These are phyloP conservation scores for Oreochromis grahami DNA, from an alignment of 2,797 vertebrate species.

Conservation along the genomic window DNA sequence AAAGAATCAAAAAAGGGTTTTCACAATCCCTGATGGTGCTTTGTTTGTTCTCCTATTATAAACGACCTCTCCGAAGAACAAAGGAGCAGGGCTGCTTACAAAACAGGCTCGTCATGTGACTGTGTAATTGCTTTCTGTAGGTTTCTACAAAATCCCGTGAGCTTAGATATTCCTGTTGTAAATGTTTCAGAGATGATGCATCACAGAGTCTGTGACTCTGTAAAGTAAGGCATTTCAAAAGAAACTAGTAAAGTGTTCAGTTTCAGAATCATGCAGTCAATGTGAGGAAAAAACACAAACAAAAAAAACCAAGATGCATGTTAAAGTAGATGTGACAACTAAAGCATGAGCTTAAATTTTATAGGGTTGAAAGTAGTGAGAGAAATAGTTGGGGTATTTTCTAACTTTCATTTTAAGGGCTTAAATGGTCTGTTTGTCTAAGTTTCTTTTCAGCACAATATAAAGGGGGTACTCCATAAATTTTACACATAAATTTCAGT, in stretches of 20 bases:
- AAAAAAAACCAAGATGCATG: not conserved
- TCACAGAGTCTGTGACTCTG: not conserved
- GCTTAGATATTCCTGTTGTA: not conserved
- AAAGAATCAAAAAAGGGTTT: not conserved
- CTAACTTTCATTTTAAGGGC: conserved; percentile 40
- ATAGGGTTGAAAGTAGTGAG: not conserved
- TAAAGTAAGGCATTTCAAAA: not conserved
- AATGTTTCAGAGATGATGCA: not conserved
- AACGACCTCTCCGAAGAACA: conserved; percentile 7
- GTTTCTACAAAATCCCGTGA: not conserved
- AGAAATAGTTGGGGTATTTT: not conserved
- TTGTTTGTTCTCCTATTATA: conserved; percentile 10
- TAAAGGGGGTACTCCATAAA: not conserved
- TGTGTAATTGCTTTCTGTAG: not conserved
- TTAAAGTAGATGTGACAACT: not conserved
- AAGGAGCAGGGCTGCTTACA: not conserved
- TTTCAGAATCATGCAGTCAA: not conserved
- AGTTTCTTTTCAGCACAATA: not conserved
- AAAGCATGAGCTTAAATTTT: not conserved
- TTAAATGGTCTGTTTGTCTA: conserved; percentile 14
- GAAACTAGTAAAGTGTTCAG: not conserved
- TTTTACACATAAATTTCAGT: not conserved
- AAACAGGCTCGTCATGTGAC: not conserved
- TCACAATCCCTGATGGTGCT: conserved; percentile 19
- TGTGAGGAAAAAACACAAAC: not conserved